Conservation (phyloP, 2,888 invertebrate genomes). For the Philonicus albiceps region DNA sequence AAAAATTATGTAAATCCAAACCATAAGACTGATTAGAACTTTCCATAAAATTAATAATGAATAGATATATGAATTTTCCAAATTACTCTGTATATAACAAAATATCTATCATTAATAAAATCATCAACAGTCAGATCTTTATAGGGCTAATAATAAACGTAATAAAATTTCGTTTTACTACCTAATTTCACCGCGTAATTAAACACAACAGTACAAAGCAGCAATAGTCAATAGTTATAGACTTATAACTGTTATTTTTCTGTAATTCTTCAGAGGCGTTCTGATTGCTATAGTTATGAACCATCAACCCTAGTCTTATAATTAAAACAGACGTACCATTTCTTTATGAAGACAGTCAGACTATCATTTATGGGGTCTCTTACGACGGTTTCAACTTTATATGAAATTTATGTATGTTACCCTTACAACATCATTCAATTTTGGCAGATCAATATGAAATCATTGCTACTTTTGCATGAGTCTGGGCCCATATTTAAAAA, state of each 20-base stretch:
- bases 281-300: not conserved
- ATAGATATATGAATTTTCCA: no score
- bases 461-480: no score
- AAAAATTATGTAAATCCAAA: no score
- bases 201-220: not conserved
- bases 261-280: not conserved
- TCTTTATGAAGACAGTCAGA: not conserved
- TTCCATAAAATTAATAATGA: no score
- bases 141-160: not conserved
- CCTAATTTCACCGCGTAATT: not conserved
- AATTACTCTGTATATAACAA: no score
- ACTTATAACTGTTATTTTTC: not conserved
- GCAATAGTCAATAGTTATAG: not conserved
- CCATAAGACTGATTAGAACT: no score
- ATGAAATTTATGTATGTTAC: not conserved
- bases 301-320: not conserved
- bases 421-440: not conserved
- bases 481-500: no score
- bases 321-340: not conserved
- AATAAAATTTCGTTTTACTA: not conserved
- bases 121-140: not conserved
- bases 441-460: no score
- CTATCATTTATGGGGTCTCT: not conserved
- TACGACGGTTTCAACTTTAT: not conserved
- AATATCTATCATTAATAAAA: not conserved